Conservation (phyloP, 1,140 invertebrate species). For the Cydia pomonella region DNA sequence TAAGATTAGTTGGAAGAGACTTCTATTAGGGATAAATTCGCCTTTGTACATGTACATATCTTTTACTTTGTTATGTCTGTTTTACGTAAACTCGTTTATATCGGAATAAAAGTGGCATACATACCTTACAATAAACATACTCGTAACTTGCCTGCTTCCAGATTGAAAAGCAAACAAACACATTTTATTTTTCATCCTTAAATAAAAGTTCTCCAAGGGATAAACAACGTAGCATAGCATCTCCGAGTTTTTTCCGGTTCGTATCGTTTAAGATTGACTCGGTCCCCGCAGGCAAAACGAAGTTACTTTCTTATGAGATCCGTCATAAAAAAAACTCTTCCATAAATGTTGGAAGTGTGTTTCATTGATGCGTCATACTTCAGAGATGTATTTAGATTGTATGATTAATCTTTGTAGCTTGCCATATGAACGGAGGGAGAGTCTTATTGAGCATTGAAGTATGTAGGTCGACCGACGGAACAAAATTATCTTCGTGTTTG, state of each 20-base stretch:
- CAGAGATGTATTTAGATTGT: constrained; percentile 14
- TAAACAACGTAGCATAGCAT: constrained; percentile 19
- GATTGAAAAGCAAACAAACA: not conserved
- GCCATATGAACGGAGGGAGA: not conserved
- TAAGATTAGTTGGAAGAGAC: too few species aligned
- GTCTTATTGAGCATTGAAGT: constrained; percentile 13
- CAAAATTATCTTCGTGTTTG: too few species aligned
- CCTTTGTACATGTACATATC: too few species aligned
- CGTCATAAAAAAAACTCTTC: constrained; percentile 30
- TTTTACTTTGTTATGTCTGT: too few species aligned
- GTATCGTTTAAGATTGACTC: constrained; percentile 30
- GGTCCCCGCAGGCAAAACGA: constrained; percentile 18
- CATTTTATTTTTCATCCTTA: not conserved
- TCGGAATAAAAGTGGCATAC: too few species aligned
- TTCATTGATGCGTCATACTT: constrained; percentile 24
- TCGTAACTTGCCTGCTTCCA: too few species aligned
- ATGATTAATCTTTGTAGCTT: constrained; percentile 1
- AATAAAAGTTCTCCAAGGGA: not conserved
- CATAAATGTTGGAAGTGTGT: constrained; percentile 18
- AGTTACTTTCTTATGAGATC: constrained; percentile 20
- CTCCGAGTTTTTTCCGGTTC: constrained; percentile 24
- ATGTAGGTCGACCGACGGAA: constrained; percentile 11
- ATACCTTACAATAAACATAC: too few species aligned
- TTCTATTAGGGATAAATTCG: too few species aligned
- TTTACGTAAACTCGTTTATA: too few species aligned